Percentiles rank a stretch among this genome's conserved stretches.
Evolutionary conservation across 2,797 vertebrate genomes (phyloP).

Genomic region (Coccyzus lansbergi): DNA sequence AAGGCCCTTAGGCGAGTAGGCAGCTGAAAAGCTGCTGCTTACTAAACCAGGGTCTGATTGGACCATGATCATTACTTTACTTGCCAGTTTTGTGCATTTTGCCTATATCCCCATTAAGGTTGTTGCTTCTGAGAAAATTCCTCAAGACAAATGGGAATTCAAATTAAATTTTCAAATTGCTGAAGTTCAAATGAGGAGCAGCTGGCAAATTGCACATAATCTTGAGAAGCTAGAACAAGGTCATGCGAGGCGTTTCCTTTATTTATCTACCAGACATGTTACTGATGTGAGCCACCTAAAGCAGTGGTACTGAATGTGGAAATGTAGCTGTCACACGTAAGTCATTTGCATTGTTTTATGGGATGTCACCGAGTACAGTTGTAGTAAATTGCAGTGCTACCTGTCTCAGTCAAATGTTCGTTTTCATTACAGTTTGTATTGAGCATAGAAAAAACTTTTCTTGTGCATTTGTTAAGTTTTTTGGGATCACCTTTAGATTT

Average conservation of each 20-base stretch:
- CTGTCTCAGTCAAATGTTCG: background rate
- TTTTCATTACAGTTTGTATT: background rate
- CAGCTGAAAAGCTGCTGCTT: background rate
- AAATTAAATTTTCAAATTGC: background rate
- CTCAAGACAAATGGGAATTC: background rate
- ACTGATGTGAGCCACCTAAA: background rate
- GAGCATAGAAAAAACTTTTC: background rate
- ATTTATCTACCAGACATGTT: background rate
- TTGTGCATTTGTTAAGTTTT: background rate
- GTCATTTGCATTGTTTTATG: background rate
- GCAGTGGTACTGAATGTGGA: background rate
- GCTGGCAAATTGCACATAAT: background rate
- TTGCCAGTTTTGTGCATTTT: background rate
- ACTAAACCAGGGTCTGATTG: background rate
- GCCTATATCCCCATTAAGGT: background rate
- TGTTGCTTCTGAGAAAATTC: conserved; percentile 2
- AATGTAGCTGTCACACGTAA: conserved; percentile 1
- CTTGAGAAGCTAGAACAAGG: background rate
- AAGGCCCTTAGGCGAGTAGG: background rate
- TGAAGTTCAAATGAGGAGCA: background rate
- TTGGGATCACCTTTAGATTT: background rate
- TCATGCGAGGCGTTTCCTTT: background rate
- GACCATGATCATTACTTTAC: background rate
- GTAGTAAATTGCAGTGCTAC: background rate
- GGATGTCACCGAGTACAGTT: background rate